A percentile compares a stretch with the other conserved stretches of the same genome.
These are phyloP conservation scores for Amphiprion percula DNA, from an alignment of 2,113 vertebrate species.

Conservation along the genomic window DNA sequence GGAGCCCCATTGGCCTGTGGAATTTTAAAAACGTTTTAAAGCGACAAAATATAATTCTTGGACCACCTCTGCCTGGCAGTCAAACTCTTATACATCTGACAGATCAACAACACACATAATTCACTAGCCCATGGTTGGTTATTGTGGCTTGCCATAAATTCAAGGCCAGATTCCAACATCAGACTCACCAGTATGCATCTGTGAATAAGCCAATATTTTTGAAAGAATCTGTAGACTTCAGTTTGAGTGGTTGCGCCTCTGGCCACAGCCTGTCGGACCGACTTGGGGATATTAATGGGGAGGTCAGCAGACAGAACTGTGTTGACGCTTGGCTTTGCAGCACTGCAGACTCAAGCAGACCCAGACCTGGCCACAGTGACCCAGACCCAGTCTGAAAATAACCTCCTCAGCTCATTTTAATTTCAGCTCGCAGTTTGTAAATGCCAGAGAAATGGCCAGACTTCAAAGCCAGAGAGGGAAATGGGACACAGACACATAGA, in stretches of 20 bases:
- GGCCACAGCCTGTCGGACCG: constrained; percentile 27
- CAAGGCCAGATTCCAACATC: constrained; percentile 42
- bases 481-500: constrained; percentile 27
- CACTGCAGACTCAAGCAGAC: constrained; percentile 24
- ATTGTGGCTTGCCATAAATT: constrained; percentile 51
- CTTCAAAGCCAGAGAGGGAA: constrained; percentile 35
- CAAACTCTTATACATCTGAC: constrained; percentile 26
- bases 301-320: constrained; percentile 48
- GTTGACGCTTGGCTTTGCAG: constrained; percentile 39
- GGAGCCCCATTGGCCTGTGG: background rate
- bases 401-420: constrained; percentile 38
- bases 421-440: constrained; percentile 46
- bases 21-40: constrained; percentile 15
- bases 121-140: constrained; percentile 37
- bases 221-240: constrained; percentile 36
- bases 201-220: constrained; percentile 62
- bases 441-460: constrained; percentile 44
- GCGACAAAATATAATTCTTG: background rate
- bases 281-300: constrained; percentile 53
- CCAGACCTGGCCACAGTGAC: constrained; percentile 30
- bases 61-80: constrained; percentile 13
- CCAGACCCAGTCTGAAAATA: constrained; percentile 54
- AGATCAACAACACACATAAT: constrained; percentile 42
- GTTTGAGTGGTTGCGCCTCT: constrained; percentile 32
- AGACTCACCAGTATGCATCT: constrained; percentile 33